These are phyloP conservation scores for Panopea generosa DNA, from an alignment of 2,888 invertebrate species.

Conservation along the genomic window DNA sequence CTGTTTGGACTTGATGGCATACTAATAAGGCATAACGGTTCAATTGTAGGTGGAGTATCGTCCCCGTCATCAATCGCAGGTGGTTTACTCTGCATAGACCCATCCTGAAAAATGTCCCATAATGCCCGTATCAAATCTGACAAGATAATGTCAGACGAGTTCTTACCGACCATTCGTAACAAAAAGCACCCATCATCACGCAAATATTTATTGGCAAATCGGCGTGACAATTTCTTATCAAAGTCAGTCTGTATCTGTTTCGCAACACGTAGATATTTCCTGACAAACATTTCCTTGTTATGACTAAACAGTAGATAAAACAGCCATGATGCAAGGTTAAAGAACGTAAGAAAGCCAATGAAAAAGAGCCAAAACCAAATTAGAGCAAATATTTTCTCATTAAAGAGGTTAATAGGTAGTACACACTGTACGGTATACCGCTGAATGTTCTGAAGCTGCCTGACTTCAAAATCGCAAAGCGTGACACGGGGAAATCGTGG, in stretches of 20 bases:
- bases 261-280: constrained; percentile 66
- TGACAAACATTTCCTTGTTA: constrained; percentile 61
- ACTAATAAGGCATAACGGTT: not conserved
- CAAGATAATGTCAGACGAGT: constrained; percentile 68
- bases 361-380: constrained; percentile 75
- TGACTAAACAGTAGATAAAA: constrained; percentile 65
- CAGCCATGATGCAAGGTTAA: constrained; percentile 68
- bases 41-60: constrained; percentile 12
- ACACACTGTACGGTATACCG: constrained; percentile 72
- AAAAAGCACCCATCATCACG: constrained; percentile 72
- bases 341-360: constrained; percentile 61
- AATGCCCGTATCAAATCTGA: constrained; percentile 64
- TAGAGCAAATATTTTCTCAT: constrained; percentile 72
- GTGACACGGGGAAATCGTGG: constrained; percentile 73
- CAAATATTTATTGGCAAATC: constrained; percentile 71
- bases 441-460: constrained; percentile 69
- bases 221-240: constrained; percentile 69
- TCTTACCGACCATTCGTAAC: constrained; percentile 71
- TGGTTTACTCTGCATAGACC: constrained; percentile 23
- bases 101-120: constrained; percentile 67
- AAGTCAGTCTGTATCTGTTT: constrained; percentile 58
- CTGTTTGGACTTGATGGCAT: not conserved
- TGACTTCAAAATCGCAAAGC: constrained; percentile 72
- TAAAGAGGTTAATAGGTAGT: constrained; percentile 73
- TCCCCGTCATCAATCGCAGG: constrained; percentile 6